These are phyloP conservation scores for Xylota segnis DNA, from an alignment of 2,888 invertebrate genomes.

Conservation along the genomic window DNA sequence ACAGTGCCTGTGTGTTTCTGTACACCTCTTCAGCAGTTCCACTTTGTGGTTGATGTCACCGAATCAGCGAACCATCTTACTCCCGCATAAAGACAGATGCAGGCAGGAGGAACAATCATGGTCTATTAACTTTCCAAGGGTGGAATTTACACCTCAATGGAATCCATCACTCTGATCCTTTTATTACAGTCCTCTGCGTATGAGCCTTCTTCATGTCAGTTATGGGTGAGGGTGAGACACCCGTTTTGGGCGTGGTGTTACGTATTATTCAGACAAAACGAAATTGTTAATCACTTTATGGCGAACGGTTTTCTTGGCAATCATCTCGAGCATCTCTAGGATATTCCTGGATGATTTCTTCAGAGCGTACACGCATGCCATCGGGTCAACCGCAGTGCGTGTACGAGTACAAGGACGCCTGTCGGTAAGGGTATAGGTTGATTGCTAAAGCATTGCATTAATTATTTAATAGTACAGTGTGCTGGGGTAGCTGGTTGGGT, in stretches of 20 bases:
- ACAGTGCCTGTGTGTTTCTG: background rate
- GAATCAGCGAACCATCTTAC: conserved; percentile 43
- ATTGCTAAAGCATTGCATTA: conserved; percentile 62
- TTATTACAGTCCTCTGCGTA: conserved; percentile 55
- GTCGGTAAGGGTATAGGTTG: conserved; percentile 1
- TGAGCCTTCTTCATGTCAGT: background rate
- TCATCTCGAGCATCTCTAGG: conserved; percentile 59
- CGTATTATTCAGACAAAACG: conserved; percentile 50
- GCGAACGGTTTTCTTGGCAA: conserved; percentile 53
- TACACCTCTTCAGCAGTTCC: background rate
- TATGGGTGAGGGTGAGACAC: background rate
- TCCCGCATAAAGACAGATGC: conserved; percentile 17
- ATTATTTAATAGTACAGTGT: conserved; percentile 63
- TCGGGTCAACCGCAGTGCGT: conserved; percentile 44
- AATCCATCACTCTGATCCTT: conserved; percentile 68
- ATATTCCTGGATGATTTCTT: conserved; percentile 59
- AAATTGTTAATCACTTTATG: conserved; percentile 74
- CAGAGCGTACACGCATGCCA: conserved; percentile 48
- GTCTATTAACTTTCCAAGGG: conserved; percentile 73
- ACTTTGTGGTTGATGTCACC: conserved; percentile 64
- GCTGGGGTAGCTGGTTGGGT: conserved; percentile 3
- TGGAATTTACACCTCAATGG: conserved; percentile 72
- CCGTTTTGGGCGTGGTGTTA: conserved; percentile 26
- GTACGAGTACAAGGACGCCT: background rate
- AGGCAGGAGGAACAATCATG: conserved; percentile 62